Base-by-base conservation (phyloP, 1,140 invertebrate species). In the Cyclargus thomasi region DNA sequence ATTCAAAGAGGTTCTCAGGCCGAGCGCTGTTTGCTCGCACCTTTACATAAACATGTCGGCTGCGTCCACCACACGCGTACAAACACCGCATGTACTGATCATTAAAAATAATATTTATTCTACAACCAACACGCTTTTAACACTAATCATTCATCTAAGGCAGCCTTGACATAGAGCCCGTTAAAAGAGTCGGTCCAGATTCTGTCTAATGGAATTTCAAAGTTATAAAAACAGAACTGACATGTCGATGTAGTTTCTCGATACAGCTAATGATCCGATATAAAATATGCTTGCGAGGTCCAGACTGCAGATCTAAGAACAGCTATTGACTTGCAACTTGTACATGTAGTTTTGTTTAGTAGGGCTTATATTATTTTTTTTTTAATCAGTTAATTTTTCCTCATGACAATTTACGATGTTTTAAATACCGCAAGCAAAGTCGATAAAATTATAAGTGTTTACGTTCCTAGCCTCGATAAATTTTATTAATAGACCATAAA, bases 21-120 rank as follows among this genome's bases (percentile, higher is more conserved):
- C 4, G 29, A 18, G 18, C 55, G 55, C 18, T 21, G 18, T 59
- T 20, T 20, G 55, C 18, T 53, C 53, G 55, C 53, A 85, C 83
- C 83, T 83, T 87, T 90, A 86, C 87, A 83, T 85, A 88, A 90
- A 90, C 85, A 88, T 87, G 85, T 88, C 75, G 72, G 70, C 87
- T 85, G 87, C 75, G 29, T 29, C 29, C 29, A 29, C 29, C 29
- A 29, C 74, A 71, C 73, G 77, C 76, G 75, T 74, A 72, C 67
- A 84, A 81, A 83, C 80, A 83, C 65, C 75, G 76, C 74, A 82
- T 78, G 79, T 80, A 83, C 83, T 88, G 85, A 90, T 90, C 87
- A 81, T 81, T 85, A 82, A 83, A 83, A 88, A 90, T 82, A 90
- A 90, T 90, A 87, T 88, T 90, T 86, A 83, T 83, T 85, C 78